Evolutionary conservation across 2,797 vertebrate species (phyloP).

Genomic region (Lutjanus argentimaculatus): DNA sequence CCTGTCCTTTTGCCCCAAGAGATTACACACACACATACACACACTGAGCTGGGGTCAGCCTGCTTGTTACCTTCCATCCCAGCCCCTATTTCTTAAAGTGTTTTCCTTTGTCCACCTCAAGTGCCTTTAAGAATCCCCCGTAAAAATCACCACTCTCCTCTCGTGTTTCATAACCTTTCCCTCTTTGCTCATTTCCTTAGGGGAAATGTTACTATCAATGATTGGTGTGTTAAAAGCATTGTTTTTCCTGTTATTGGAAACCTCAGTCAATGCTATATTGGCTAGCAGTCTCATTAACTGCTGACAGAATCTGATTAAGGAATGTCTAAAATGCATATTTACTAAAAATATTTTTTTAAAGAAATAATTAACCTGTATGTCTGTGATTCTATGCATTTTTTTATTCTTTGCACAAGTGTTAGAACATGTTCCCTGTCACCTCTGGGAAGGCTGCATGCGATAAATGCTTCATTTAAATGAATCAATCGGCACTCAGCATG

Average conservation of each 20-base stretch:
- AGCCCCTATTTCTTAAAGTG: constrained; percentile 55
- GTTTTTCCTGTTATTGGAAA: not conserved
- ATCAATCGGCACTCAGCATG: constrained; percentile 68
- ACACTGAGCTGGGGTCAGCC: constrained; percentile 39
- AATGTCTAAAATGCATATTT: not conserved
- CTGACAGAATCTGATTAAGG: not conserved
- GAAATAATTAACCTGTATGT: not conserved
- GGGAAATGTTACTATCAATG: not conserved
- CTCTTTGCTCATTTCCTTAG: constrained; percentile 3
- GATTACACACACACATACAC: constrained; percentile 26
- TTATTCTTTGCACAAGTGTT: not conserved
- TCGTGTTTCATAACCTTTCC: constrained; percentile 11
- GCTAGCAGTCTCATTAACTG: not conserved
- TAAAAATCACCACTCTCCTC: constrained; percentile 31
- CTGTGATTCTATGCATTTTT: not conserved
- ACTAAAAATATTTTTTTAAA: not conserved
- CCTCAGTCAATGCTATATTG: not conserved
- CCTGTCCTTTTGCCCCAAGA: constrained; percentile 52
- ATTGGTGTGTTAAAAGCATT: not conserved
- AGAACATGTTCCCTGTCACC: constrained; percentile 18
- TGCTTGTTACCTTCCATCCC: constrained; percentile 38
- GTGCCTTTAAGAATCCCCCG: constrained; percentile 17
- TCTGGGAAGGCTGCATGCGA: constrained; percentile 31
- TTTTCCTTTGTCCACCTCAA: constrained; percentile 59
- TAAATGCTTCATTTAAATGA: constrained; percentile 72